Evolutionary conservation across 2,113 vertebrate genomes (phyloP), one percentile per base, ranked within the genome.

Genomic region (Micromys minutus): DNA sequence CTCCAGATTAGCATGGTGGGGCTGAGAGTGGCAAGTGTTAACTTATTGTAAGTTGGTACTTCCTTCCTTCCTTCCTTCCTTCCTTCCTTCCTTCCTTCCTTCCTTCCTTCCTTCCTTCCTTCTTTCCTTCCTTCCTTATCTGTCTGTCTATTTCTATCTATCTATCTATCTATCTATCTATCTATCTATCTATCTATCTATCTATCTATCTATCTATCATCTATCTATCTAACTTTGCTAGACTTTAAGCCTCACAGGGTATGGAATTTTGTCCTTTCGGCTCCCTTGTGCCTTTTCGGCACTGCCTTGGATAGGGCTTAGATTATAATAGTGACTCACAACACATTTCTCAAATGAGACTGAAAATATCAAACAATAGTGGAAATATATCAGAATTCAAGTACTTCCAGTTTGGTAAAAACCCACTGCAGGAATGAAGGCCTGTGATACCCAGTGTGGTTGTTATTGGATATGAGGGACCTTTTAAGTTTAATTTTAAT

Each of bases 341-440:
- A 95, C 81, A n/a, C 77, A 84, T 26, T 90, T 80, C n/a, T 42
- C n/a, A 83, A 85, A 39, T 61, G 79, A 74, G 79, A 50, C 61
- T 93, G 16, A 61, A 65, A 59, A 88, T 45, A 75, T 42, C 24
- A 31, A 63, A 19, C 72, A 77, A 94, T 55, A 91, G 3, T 74
- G 61, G 42, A 91, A 81, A 50, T 94, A 12, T 42, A 29, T 65
- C 26, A 95, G 83, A 76, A 77, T 45, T 72, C 59, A 61, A 83
- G 55, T 9, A 7, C 55, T 87, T 52, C 34, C 55, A 50, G 4
- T 75, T 50, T 65, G 71, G 55, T 61, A 22, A 81, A 89, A 86
- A 71, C 26, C 29, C 52, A 52, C 17, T 47, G 24, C 19, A 92
- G 69, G 95, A 87, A 76, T 72, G 21, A 80, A 87, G 80, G 93